phyloP scores from a whole-genome alignment of 2,888 invertebrate species.

The Platycnemis pennipes region DNA sequence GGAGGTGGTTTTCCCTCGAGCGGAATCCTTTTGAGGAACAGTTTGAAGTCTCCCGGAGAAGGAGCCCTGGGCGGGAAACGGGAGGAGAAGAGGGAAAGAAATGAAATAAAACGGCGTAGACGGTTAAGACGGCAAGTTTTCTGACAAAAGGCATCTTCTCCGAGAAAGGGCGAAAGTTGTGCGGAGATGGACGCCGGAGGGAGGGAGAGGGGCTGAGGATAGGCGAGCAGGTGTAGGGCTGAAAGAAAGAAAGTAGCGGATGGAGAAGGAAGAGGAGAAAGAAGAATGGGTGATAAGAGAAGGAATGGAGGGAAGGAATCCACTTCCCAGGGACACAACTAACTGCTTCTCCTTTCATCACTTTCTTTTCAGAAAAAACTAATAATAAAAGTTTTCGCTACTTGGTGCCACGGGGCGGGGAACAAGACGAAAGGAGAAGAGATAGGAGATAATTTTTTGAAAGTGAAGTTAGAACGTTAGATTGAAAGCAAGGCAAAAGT shows the following conservation, averaged over 20 bases:
- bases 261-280: not conserved
- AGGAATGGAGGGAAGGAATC: not conserved
- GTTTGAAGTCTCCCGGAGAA: not conserved
- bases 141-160: constrained; percentile 1
- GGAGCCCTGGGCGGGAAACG: not conserved
- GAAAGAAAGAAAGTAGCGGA: not conserved
- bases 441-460: too few relatives aligned
- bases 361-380: not conserved
- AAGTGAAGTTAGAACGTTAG: not conserved
- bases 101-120: constrained; percentile 12
- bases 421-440: too few relatives aligned
- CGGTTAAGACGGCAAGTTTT: not conserved
- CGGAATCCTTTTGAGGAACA: not conserved
- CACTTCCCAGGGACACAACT: not conserved
- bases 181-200: not conserved
- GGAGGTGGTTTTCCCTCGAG: not conserved
- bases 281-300: not conserved
- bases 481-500: not conserved
- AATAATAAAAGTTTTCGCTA: not conserved
- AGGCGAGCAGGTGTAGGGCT: not conserved
- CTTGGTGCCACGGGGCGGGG: not conserved
- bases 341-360: not conserved
- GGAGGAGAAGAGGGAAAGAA: not conserved
- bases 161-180: not conserved
- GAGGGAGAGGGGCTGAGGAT: not conserved